These are phyloP conservation scores for Morpho deidamia DNA, from an alignment of 2,888 invertebrate species.

Conservation along the genomic window DNA sequence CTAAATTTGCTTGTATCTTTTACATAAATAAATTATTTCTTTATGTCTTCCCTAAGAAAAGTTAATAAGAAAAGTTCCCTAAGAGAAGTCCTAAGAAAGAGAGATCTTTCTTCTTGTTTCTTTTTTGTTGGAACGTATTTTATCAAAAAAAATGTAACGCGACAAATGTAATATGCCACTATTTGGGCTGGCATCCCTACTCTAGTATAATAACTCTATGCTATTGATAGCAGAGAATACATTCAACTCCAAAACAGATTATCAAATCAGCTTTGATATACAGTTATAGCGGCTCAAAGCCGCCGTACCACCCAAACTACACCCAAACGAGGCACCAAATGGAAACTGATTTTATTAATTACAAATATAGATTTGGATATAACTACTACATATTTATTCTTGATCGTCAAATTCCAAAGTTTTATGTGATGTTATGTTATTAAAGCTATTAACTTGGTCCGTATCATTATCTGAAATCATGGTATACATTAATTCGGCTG, in stretches of 20 bases:
- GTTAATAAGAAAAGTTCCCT: no score
- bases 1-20: no score
- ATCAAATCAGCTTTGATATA: conserved; percentile 3
- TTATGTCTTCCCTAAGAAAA: no score
- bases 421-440: conserved; percentile 22
- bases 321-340: conserved; percentile 26
- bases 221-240: neutral
- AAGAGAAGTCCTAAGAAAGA: no score
- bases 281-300: conserved; percentile 3
- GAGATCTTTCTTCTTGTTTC: no score
- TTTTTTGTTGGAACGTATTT: no score
- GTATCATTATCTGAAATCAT: conserved; percentile 65
- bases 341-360: conserved; percentile 60
- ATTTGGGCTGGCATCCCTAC: no score
- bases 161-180: no score
- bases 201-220: no score
- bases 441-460: conserved; percentile 36
- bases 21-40: no score
- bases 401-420: conserved; percentile 21
- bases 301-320: conserved; percentile 16
- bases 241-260: neutral
- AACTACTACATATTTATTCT: conserved; percentile 33
- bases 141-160: no score
- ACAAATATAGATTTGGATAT: conserved; percentile 46
- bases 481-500: conserved; percentile 57